phyloP scores from a whole-genome alignment of 1,140 invertebrate species.

The Aporrectodea caliginosa region DNA sequence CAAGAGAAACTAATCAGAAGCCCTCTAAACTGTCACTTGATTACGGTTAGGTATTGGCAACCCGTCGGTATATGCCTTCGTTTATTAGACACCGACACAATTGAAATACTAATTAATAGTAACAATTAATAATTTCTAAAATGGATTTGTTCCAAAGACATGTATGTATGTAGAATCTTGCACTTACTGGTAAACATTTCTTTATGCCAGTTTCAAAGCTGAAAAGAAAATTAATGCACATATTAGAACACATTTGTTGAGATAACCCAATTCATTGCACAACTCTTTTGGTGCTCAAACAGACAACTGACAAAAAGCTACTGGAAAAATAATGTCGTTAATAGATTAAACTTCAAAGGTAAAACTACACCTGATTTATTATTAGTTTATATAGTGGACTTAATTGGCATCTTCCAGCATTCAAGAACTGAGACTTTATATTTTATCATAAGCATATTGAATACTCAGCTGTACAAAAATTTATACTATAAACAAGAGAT shows the following conservation, averaged over 20 bases:
- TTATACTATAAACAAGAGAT: background rate
- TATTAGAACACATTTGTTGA: background rate
- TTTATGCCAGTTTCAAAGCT: background rate
- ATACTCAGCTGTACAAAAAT: background rate
- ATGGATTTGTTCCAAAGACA: background rate
- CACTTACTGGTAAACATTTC: background rate
- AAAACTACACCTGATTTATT: background rate
- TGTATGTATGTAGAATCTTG: background rate
- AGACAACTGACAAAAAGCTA: background rate
- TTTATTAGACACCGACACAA: background rate
- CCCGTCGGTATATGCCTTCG: no score
- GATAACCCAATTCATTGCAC: no score
- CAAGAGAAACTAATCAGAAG: no score
- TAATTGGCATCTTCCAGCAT: background rate
- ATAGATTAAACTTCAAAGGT: background rate
- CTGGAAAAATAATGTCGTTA: background rate
- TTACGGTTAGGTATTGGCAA: no score
- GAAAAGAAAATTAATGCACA: background rate
- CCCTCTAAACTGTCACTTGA: no score
- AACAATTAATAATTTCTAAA: background rate
- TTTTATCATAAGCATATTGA: background rate
- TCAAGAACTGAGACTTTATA: no score
- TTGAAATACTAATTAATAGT: background rate
- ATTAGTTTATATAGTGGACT: background rate
- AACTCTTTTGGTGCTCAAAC: no score